Percentiles rank a stretch among this genome's conserved stretches.
phyloP scores from a whole-genome alignment of 2,888 invertebrate genomes.

The Dascillus cervinus region DNA sequence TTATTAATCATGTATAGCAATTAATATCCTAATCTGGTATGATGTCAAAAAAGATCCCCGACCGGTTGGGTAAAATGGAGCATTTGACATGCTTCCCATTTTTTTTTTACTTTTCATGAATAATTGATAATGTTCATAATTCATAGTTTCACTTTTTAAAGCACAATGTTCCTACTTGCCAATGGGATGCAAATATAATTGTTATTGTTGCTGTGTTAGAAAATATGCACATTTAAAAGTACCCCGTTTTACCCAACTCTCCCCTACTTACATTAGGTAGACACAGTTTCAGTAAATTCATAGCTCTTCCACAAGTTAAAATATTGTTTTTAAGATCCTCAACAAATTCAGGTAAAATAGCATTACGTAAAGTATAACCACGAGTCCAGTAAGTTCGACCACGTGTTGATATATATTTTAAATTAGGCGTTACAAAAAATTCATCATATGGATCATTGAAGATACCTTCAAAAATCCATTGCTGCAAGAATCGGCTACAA shows the following conservation, averaged over 20 bases:
- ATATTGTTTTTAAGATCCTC: constrained; percentile 55
- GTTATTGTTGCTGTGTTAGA: no score
- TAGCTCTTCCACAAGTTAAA: constrained; percentile 66
- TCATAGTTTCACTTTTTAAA: no score
- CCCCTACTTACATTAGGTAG: constrained; percentile 61
- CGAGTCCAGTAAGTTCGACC: constrained; percentile 63
- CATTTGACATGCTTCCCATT: not conserved
- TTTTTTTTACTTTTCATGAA: not conserved
- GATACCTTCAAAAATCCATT: constrained; percentile 80
- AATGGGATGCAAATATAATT: no score
- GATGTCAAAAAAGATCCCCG: no score
- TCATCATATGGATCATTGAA: constrained; percentile 75
- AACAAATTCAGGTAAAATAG: constrained; percentile 62
- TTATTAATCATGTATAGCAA: no score
- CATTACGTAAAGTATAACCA: constrained; percentile 47
- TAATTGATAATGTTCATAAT: no score
- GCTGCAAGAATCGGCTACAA: constrained; percentile 58
- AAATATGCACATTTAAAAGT: no score
- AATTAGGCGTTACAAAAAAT: constrained; percentile 71
- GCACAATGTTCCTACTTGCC: no score
- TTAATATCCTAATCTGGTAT: no score
- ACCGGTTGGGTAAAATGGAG: not conserved
- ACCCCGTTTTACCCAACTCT: no score
- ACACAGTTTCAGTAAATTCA: constrained; percentile 61
- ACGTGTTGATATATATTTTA: constrained; percentile 55